Conservation (phyloP, 2,797 vertebrate genomes). For the Hypotaenidia okinawae region DNA sequence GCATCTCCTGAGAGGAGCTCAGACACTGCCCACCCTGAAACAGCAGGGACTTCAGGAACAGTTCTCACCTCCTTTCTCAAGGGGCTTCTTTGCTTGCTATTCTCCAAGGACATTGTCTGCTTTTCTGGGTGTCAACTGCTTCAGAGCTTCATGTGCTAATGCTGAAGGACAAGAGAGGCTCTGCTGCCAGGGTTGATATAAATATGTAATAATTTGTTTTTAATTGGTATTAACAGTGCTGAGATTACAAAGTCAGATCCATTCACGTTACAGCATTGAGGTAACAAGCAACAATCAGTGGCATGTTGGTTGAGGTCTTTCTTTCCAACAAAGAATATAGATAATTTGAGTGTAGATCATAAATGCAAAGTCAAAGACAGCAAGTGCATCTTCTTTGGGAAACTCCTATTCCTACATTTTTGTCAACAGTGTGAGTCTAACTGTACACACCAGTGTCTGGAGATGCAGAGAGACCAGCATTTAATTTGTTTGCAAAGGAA, state of each 20-base stretch:
- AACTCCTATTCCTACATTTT: not conserved
- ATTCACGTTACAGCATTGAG: not conserved
- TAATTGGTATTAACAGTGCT: conserved; percentile 59
- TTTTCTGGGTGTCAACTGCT: conserved; percentile 27
- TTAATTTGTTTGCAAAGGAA: not conserved
- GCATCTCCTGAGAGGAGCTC: not conserved
- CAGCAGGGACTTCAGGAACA: not conserved
- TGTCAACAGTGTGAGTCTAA: not conserved
- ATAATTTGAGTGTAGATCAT: not conserved
- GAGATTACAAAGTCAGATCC: conserved; percentile 56
- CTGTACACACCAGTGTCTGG: not conserved
- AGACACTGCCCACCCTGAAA: not conserved
- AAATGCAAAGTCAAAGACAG: not conserved
- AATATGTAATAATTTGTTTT: conserved; percentile 55
- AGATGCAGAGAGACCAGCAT: not conserved
- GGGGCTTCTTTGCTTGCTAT: not conserved
- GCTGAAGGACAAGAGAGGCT: conserved; percentile 49
- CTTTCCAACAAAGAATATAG: not conserved
- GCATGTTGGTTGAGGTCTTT: not conserved
- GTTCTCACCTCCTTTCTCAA: not conserved
- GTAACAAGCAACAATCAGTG: not conserved
- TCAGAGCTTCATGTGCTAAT: conserved; percentile 23
- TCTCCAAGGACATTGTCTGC: not conserved
- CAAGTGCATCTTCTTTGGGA: not conserved
- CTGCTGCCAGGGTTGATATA: conserved; percentile 32